Conservation (phyloP, 2,797 vertebrate genomes). For the Coregonus ussuriensis region DNA sequence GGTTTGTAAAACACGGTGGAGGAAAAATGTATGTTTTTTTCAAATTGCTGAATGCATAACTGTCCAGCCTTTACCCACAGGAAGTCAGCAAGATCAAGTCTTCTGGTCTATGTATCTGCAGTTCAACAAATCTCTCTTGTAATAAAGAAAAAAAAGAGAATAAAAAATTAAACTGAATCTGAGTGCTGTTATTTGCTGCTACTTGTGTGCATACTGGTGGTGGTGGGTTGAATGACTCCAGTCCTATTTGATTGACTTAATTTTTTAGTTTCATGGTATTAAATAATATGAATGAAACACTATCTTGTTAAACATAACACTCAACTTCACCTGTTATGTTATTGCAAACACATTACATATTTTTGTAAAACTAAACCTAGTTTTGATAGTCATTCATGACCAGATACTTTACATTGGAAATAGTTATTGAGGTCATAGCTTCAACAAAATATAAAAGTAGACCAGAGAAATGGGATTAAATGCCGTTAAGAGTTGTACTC, state of each 20-base stretch:
- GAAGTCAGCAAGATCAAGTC: constrained; percentile 79
- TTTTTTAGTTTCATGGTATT: not conserved
- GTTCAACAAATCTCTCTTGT: constrained; percentile 74
- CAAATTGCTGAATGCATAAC: constrained; percentile 53
- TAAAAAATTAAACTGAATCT: constrained; percentile 71
- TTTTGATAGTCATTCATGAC: not conserved
- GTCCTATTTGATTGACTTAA: not conserved
- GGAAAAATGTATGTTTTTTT: not conserved
- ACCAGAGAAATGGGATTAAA: not conserved
- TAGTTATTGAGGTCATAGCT: not conserved
- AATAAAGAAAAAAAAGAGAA: constrained; percentile 77
- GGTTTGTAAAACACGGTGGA: not conserved
- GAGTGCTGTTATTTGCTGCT: constrained; percentile 66
- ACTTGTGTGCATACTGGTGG: constrained; percentile 15
- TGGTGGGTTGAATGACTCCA: not conserved
- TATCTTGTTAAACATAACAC: not conserved
- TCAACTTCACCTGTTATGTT: no score
- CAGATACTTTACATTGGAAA: not conserved
- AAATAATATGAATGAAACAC: constrained; percentile 1
- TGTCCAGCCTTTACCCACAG: constrained; percentile 89
- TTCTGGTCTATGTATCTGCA: constrained; percentile 77
- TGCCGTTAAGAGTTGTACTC: not conserved
- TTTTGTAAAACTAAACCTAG: not conserved
- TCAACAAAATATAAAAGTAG: not conserved
- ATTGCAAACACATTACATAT: no score